Conservation (phyloP, 2,113 vertebrate species). For the Pseudopipra pipra region DNA sequence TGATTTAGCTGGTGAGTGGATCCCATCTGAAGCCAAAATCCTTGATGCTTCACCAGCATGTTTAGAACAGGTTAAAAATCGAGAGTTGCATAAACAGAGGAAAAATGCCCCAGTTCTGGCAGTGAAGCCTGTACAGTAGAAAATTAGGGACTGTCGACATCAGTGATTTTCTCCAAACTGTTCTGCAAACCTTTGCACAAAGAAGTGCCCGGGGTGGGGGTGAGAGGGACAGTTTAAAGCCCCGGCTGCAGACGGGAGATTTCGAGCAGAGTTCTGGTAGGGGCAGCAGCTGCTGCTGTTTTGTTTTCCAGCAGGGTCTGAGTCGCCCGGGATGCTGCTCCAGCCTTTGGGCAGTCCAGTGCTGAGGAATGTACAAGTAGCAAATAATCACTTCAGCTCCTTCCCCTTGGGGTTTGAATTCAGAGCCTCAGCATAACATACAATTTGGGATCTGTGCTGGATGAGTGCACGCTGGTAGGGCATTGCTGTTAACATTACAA, state of each 20-base stretch:
- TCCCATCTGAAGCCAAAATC: background rate
- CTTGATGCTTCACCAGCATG: background rate
- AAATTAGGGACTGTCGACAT: background rate
- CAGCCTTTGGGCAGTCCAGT: background rate
- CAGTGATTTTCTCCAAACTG: background rate
- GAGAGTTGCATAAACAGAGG: background rate
- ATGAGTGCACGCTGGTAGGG: background rate
- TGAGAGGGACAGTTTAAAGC: background rate
- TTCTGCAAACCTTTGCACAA: background rate
- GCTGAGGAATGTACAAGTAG: background rate
- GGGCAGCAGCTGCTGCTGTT: background rate
- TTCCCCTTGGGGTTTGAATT: background rate
- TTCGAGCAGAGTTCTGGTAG: background rate
- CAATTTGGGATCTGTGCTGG: background rate
- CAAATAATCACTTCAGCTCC: background rate
- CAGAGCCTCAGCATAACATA: background rate
- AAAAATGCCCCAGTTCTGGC: background rate
- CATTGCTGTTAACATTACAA: background rate
- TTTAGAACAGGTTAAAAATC: background rate
- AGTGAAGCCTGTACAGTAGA: background rate
- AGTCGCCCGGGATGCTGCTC: background rate
- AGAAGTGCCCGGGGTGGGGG: background rate
- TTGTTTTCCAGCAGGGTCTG: background rate
- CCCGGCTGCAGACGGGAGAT: background rate
- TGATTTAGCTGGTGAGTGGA: background rate